Evolutionary conservation across 2,797 vertebrate species (phyloP).

Genomic region (Pipistrellus kuhlii): DNA sequence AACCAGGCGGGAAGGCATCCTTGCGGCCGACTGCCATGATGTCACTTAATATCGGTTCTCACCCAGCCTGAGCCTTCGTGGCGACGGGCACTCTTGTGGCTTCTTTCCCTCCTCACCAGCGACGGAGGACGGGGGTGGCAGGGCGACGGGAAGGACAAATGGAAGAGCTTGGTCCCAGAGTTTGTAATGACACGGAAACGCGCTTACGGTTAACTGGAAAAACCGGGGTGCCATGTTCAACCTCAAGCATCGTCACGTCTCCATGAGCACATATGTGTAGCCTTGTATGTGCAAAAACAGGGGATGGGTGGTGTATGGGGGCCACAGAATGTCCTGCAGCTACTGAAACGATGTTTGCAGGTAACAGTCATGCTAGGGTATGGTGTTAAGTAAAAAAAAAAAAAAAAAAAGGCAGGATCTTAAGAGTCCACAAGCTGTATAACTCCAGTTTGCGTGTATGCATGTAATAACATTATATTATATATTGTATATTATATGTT

Average conservation of each 20-base stretch:
- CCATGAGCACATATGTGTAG: neutral
- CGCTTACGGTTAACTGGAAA: neutral
- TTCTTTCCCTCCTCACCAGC: neutral
- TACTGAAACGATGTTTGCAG: neutral
- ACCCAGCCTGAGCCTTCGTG: neutral
- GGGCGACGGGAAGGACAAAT: neutral
- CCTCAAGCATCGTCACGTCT: neutral
- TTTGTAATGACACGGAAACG: neutral
- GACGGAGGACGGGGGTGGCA: neutral
- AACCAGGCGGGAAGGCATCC: neutral
- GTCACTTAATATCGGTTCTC: neutral
- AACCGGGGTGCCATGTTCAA: neutral
- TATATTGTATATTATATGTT: neutral
- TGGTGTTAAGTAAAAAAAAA: neutral
- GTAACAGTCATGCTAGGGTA: neutral
- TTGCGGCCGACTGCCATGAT: neutral
- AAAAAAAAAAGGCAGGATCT: neutral
- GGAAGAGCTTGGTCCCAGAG: neutral
- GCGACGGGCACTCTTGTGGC: rapidly evolving
- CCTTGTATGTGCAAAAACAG: neutral
- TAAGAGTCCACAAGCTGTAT: neutral
- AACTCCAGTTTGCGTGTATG: neutral
- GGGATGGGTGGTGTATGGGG: neutral
- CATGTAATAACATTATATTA: neutral
- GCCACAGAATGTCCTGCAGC: neutral